Conservation (phyloP, 1,140 invertebrate species). For the Pseudomyrmex concolor region DNA sequence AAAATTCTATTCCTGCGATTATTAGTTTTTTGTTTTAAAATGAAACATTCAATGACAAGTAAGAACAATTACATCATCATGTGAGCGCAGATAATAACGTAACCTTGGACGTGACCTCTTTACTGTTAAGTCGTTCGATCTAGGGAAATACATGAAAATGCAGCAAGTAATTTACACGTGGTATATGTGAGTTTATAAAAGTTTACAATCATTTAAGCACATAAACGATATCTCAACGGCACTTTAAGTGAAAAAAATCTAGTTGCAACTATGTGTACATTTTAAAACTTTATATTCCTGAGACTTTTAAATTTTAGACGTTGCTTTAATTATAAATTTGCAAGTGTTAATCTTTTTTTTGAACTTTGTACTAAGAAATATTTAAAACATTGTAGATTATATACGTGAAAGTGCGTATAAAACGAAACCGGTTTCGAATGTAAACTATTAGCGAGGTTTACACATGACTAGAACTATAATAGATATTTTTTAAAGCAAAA, state of each 20-base stretch:
- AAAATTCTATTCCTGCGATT: too few species aligned
- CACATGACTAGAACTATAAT: too few species aligned
- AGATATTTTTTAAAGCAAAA: too few species aligned
- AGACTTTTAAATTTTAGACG: neutral
- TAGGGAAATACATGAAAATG: neutral
- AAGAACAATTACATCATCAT: conserved; percentile 1
- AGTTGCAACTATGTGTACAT: neutral
- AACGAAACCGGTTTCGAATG: conserved; percentile 22
- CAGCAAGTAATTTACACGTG: neutral
- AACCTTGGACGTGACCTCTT: conserved; percentile 7
- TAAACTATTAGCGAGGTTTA: too few species aligned
- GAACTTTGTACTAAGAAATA: conserved; percentile 1
- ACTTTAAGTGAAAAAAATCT: neutral
- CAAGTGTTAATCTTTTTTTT: neutral
- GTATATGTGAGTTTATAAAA: too few species aligned
- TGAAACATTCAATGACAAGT: neutral
- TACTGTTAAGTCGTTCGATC: neutral
- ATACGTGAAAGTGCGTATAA: neutral
- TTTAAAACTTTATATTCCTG: neutral
- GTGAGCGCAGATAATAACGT: neutral
- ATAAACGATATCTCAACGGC: neutral
- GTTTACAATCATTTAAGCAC: too few species aligned
- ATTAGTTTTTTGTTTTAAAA: too few species aligned
- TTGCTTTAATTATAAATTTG: neutral
- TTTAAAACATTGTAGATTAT: too few species aligned